These are phyloP conservation scores for Sclerurus mexicanus DNA, from an alignment of 2,113 vertebrate species.

Conservation along the genomic window DNA sequence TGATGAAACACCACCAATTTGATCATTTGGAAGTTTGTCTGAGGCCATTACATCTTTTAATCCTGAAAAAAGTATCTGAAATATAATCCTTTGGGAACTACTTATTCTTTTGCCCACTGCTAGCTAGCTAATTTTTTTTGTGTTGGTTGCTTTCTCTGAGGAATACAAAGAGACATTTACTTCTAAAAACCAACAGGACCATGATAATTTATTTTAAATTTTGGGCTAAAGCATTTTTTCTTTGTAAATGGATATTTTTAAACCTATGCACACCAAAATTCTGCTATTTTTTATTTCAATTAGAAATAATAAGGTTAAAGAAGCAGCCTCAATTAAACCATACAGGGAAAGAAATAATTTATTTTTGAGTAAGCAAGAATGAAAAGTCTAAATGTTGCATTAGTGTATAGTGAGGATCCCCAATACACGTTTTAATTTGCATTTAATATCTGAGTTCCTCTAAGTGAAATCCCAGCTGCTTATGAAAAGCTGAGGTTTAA, in stretches of 20 bases:
- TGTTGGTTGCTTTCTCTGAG: background rate
- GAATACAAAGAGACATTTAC: background rate
- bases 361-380: background rate
- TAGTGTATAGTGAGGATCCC: conserved; percentile 26
- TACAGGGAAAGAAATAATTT: background rate
- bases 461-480: background rate
- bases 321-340: background rate
- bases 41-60: background rate
- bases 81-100: background rate
- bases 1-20: background rate
- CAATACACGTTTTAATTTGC: background rate
- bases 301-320: background rate
- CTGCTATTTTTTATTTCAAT: background rate
- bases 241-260: background rate
- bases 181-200: background rate
- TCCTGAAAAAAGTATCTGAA: background rate
- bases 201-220: background rate
- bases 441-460: conserved; percentile 28
- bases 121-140: background rate
- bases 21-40: background rate
- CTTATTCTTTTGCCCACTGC: background rate
- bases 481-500: conserved; percentile 30
- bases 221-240: background rate
- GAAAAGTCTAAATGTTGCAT: conserved; percentile 4
- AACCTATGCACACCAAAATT: background rate